These are phyloP conservation scores for Ophioninae sp. DNA, from an alignment of 2,888 invertebrate species.

Conservation along the genomic window DNA sequence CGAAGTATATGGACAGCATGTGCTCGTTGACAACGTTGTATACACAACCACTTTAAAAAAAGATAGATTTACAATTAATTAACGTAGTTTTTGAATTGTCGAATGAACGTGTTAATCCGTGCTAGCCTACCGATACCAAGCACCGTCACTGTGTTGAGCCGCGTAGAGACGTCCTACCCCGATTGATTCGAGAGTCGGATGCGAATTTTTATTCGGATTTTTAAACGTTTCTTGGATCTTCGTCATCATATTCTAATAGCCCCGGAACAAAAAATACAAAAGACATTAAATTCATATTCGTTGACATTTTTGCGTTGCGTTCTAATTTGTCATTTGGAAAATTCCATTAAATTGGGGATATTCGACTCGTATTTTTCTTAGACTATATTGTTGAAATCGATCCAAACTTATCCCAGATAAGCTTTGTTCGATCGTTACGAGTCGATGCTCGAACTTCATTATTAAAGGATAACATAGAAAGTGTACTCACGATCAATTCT, in stretches of 20 bases:
- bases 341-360: no score
- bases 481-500: slow-evolving; percentile 62
- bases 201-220: slow-evolving; percentile 82
- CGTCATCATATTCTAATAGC: slow-evolving; percentile 84
- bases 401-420: no score
- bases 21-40: slow-evolving; percentile 83
- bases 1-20: slow-evolving; percentile 84
- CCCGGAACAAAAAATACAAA: neutral
- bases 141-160: slow-evolving; percentile 84
- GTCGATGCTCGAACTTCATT: no score
- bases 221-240: slow-evolving; percentile 84
- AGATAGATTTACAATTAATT: neutral
- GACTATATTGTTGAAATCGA: no score
- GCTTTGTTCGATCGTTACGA: no score
- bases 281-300: neutral
- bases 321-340: no score
- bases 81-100: neutral
- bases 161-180: slow-evolving; percentile 86
- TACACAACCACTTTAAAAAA: slow-evolving; percentile 74
- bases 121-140: slow-evolving; percentile 87
- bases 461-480: neutral
- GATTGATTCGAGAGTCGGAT: slow-evolving; percentile 79
- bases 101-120: neutral
- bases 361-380: no score
- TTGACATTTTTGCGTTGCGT: no score